phyloP scores from a whole-genome alignment of 2,113 vertebrate species.

The Callopanchax toddi region DNA sequence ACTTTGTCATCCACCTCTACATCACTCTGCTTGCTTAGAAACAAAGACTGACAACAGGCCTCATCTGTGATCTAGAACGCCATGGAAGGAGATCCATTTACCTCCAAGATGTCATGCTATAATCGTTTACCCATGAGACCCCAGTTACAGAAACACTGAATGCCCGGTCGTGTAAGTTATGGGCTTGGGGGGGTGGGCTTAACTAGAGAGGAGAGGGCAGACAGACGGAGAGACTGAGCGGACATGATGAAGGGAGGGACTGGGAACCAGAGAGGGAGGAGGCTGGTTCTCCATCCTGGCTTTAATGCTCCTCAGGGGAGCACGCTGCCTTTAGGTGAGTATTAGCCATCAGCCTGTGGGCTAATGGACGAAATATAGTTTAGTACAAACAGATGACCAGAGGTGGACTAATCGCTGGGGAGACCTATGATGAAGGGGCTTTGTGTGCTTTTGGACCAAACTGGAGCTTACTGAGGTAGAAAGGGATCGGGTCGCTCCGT shows the following conservation, averaged over 20 bases:
- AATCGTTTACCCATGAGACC: constrained; percentile 57
- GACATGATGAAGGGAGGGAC: constrained; percentile 48
- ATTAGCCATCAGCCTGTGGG: constrained; percentile 83
- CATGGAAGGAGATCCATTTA: constrained; percentile 71
- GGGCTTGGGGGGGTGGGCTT: constrained; percentile 31
- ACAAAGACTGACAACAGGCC: constrained; percentile 39
- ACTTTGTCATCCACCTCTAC: constrained; percentile 33
- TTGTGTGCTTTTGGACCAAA: constrained; percentile 6
- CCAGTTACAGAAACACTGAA: constrained; percentile 19
- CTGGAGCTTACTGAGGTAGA: constrained; percentile 2
- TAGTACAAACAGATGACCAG: constrained; percentile 63
- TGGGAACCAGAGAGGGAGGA: constrained; percentile 34
- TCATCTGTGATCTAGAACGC: constrained; percentile 62
- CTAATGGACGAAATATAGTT: constrained; percentile 74
- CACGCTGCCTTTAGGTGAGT: constrained; percentile 78
- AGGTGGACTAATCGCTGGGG: constrained; percentile 44
- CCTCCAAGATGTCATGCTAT: constrained; percentile 48
- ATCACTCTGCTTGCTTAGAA: constrained; percentile 43
- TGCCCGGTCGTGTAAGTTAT: constrained; percentile 49
- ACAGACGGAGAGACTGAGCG: constrained; percentile 45
- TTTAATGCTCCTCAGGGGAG: constrained; percentile 70
- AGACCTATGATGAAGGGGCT: constrained; percentile 33
- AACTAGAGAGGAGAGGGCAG: constrained; percentile 33
- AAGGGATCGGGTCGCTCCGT: background rate
- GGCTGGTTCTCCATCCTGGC: constrained; percentile 50